phyloP scores from a whole-genome alignment of 2,888 invertebrate species.

The Chrysolina haemoptera region DNA sequence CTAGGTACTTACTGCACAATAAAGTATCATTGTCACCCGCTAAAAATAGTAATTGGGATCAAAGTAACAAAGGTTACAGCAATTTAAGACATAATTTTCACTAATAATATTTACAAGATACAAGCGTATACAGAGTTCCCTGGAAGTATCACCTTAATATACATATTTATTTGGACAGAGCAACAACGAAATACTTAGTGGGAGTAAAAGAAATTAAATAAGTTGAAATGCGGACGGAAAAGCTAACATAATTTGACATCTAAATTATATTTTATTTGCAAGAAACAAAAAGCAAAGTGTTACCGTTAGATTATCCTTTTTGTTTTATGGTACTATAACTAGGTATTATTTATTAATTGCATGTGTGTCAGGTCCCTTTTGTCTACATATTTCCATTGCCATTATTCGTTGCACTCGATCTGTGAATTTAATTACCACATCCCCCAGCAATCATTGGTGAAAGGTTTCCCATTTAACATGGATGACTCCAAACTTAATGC shows the following conservation, averaged over 20 bases:
- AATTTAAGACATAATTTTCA: slow-evolving; percentile 26
- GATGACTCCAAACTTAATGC: too few species aligned
- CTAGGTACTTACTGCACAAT: slow-evolving; percentile 21
- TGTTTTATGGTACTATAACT: too few species aligned
- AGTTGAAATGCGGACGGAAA: background rate
- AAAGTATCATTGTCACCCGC: slow-evolving; percentile 26
- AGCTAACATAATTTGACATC: background rate
- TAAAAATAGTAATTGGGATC: slow-evolving; percentile 35
- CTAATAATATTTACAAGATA: slow-evolving; percentile 4
- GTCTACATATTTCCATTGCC: too few species aligned
- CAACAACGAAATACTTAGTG: background rate
- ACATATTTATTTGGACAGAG: slow-evolving; percentile 1
- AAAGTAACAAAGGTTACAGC: slow-evolving; percentile 35
- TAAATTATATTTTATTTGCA: background rate
- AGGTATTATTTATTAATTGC: too few species aligned
- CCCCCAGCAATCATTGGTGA: too few species aligned
- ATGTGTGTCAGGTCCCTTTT: too few species aligned
- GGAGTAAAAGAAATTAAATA: background rate
- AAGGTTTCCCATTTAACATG: too few species aligned
- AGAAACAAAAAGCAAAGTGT: too few species aligned
- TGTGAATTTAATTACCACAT: too few species aligned
- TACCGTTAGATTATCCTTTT: too few species aligned
- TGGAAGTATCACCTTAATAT: background rate
- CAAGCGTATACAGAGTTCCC: background rate
- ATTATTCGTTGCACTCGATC: too few species aligned